A percentile compares a stretch with the other conserved stretches of the same genome.
Conservation (phyloP, 2,888 invertebrate species). For the Acleris literana region DNA sequence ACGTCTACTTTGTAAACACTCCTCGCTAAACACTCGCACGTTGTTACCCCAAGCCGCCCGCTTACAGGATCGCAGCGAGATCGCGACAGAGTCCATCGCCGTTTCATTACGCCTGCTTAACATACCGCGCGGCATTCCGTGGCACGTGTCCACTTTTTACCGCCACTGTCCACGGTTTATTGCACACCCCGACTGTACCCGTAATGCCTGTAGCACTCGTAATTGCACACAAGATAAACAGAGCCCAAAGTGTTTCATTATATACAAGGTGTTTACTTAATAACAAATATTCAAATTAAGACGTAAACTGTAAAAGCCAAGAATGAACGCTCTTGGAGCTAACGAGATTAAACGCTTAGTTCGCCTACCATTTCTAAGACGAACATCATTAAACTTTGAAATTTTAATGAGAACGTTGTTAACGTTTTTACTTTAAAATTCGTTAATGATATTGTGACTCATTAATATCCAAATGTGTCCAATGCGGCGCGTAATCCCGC, state of each 20-base stretch:
- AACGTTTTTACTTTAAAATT: slow-evolving; percentile 25
- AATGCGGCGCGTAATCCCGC: slow-evolving; percentile 66
- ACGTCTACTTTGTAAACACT: not conserved
- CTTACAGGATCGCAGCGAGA: slow-evolving; percentile 46
- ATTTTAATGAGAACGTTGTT: slow-evolving; percentile 31
- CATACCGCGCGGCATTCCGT: slow-evolving; percentile 39
- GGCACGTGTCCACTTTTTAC: slow-evolving; percentile 56
- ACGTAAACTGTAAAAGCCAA: slow-evolving; percentile 31
- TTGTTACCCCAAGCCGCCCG: slow-evolving; percentile 7
- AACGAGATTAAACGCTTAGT: slow-evolving; percentile 43
- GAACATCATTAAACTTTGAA: slow-evolving; percentile 35
- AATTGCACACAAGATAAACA: slow-evolving; percentile 49
- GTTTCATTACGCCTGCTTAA: slow-evolving; percentile 63
- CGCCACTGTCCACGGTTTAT: slow-evolving; percentile 55
- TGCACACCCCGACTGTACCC: slow-evolving; percentile 46
- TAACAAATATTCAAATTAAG: slow-evolving; percentile 36
- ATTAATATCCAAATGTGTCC: slow-evolving; percentile 51
- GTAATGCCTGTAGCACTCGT: slow-evolving; percentile 47
- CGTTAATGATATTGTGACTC: slow-evolving; percentile 33
- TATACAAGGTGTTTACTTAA: slow-evolving; percentile 36
- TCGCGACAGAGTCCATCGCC: slow-evolving; percentile 32
- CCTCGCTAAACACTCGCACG: slow-evolving; percentile 38
- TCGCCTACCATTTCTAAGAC: slow-evolving; percentile 23
- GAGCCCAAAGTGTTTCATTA: slow-evolving; percentile 41
- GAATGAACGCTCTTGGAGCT: slow-evolving; percentile 32